These are phyloP conservation scores for Neolamprologus modestus DNA, from an alignment of 2,113 vertebrate species.

Conservation along the genomic window DNA sequence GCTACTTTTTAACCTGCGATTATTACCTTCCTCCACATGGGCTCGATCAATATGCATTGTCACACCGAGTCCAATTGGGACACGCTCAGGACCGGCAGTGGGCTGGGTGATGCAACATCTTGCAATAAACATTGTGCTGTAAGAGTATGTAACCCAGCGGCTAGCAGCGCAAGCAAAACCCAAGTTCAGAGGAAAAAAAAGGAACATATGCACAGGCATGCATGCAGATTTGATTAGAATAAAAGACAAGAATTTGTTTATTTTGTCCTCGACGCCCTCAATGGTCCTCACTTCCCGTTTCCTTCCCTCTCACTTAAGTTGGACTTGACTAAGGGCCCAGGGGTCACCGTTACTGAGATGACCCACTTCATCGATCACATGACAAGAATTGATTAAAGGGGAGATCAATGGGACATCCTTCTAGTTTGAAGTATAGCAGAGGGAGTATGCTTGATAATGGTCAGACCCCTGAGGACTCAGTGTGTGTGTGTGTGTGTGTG, in stretches of 20 bases:
- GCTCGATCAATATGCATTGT: constrained; percentile 26
- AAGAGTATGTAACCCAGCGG: constrained; percentile 15
- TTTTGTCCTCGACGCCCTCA: neutral
- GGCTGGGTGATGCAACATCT: constrained; percentile 37
- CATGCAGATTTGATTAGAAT: neutral
- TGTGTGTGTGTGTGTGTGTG: neutral
- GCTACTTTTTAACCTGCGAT: neutral
- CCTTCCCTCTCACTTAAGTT: neutral
- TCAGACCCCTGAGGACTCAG: neutral
- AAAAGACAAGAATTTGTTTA: neutral
- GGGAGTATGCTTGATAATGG: constrained; percentile 7
- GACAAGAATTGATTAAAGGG: constrained; percentile 28
- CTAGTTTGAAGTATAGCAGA: constrained; percentile 6
- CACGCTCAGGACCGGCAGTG: neutral
- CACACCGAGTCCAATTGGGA: neutral
- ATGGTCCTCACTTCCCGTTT: neutral
- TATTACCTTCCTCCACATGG: neutral
- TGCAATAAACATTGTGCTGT: constrained; percentile 32
- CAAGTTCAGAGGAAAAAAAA: neutral
- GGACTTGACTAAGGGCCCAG: neutral
- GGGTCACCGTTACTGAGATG: constrained; percentile 1
- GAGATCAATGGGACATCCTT: constrained; percentile 25
- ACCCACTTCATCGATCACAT: constrained; percentile 28
- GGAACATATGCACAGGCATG: neutral
- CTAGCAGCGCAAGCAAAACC: neutral